A percentile compares a stretch with the other conserved stretches of the same genome.
Evolutionary conservation across 2,113 vertebrate species (phyloP).

Genomic region (Neoarius graeffei): DNA sequence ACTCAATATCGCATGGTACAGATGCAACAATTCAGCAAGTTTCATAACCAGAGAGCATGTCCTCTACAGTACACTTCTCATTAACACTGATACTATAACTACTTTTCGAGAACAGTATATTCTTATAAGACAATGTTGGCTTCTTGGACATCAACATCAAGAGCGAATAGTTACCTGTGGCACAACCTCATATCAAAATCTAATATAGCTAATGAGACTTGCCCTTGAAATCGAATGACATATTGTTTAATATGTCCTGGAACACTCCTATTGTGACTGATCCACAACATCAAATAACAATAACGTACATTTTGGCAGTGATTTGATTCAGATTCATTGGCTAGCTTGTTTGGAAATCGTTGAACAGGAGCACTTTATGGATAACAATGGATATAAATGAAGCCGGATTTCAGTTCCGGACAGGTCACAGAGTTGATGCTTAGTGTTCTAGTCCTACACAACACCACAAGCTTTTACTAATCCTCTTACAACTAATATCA

Average conservation of each 20-base stretch:
- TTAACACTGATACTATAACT: conserved; percentile 60
- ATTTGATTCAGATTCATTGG: neutral
- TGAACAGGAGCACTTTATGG: neutral
- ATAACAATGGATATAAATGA: neutral
- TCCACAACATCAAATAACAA: neutral
- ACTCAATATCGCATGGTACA: conserved; percentile 51
- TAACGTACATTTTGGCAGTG: neutral
- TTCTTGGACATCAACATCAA: conserved; percentile 23
- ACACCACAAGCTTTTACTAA: conserved; percentile 2
- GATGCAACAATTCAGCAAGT: conserved; percentile 20
- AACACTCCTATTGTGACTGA: neutral
- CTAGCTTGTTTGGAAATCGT: neutral
- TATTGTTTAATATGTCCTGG: conserved; percentile 21
- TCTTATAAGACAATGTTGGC: conserved; percentile 9
- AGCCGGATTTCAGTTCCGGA: neutral
- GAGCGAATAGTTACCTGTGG: conserved; percentile 21
- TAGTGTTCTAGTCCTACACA: neutral
- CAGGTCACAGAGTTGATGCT: neutral
- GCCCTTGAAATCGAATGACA: neutral
- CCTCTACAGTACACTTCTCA: conserved; percentile 20
- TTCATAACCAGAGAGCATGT: conserved; percentile 22
- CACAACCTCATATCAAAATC: neutral
- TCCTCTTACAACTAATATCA: neutral
- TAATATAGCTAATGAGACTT: neutral
- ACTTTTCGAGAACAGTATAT: conserved; percentile 45